Percentiles rank a stretch among this genome's conserved stretches.
Conservation (phyloP, 2,113 vertebrate species). For the Thunnus maccoyii region DNA sequence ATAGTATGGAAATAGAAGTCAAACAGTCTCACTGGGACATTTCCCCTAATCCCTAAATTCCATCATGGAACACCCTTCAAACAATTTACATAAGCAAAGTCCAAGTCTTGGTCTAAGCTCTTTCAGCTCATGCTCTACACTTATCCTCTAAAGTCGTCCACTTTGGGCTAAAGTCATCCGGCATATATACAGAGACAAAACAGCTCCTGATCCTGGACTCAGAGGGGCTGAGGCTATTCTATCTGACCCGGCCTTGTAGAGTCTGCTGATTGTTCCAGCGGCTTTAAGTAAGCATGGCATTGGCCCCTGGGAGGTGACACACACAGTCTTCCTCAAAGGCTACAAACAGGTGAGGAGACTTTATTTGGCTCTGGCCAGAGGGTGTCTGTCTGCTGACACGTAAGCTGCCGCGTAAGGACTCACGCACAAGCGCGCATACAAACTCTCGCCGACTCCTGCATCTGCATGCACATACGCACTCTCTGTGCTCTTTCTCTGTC, state of each 20-base stretch:
- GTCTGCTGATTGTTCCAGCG: conserved; percentile 69
- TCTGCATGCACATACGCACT: conserved; percentile 1
- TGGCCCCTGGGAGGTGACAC: conserved; percentile 75
- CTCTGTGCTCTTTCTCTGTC: neutral
- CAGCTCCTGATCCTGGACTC: conserved; percentile 49
- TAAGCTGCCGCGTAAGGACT: conserved; percentile 43
- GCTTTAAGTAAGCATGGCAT: conserved; percentile 76
- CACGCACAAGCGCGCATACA: conserved; percentile 4
- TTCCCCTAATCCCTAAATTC: conserved; percentile 36
- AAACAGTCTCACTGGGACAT: conserved; percentile 26
- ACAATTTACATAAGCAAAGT: conserved; percentile 48
- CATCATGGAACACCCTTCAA: conserved; percentile 40
- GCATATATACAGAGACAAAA: conserved; percentile 60
- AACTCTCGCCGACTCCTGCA: neutral
- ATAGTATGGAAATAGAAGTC: conserved; percentile 27
- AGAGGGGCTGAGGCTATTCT: conserved; percentile 39
- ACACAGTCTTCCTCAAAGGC: conserved; percentile 76
- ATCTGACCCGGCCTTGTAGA: conserved; percentile 70
- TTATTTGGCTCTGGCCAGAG: conserved; percentile 77
- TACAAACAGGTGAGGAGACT: conserved; percentile 83
- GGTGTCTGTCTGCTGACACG: conserved; percentile 66
- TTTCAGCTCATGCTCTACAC: conserved; percentile 34
- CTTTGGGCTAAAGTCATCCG: conserved; percentile 38
- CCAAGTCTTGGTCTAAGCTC: conserved; percentile 42
- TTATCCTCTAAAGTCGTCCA: conserved; percentile 53